phyloP scores from a whole-genome alignment of 2,797 vertebrate species.

The Nothura maculosa region DNA sequence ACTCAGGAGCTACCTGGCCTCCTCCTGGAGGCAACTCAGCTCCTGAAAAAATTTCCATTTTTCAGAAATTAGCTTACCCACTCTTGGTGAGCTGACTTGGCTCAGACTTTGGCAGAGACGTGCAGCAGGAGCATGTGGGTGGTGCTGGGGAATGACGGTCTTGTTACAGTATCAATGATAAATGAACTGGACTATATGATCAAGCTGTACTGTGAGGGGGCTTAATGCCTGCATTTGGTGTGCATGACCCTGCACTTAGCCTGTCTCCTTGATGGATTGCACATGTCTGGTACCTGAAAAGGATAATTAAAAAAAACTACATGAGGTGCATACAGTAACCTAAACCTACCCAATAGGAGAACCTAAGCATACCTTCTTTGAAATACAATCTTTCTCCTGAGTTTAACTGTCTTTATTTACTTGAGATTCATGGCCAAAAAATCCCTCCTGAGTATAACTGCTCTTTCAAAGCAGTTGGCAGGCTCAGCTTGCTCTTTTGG shows the following conservation, averaged over 20 bases:
- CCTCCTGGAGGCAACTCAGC: neutral
- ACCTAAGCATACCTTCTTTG: neutral
- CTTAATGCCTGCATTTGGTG: accelerated
- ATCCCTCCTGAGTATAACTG: neutral
- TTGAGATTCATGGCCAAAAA: neutral
- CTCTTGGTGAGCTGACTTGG: neutral
- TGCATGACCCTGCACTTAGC: neutral
- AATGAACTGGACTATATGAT: neutral
- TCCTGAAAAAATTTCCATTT: neutral
- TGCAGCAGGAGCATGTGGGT: neutral
- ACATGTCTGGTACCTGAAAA: neutral
- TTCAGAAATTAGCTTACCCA: neutral
- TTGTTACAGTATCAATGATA: neutral
- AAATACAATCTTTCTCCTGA: neutral
- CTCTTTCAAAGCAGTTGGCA: neutral
- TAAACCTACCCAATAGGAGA: neutral
- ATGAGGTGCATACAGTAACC: neutral
- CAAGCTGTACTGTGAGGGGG: neutral
- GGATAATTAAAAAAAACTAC: neutral
- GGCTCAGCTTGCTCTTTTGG: neutral
- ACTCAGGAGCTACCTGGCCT: accelerated
- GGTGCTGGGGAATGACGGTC: neutral
- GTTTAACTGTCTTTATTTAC: neutral
- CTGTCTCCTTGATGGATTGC: neutral
- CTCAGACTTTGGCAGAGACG: neutral